These are phyloP conservation scores for Drosophila aff. DNA, from an alignment of 1,140 invertebrate species.

Conservation along the genomic window DNA sequence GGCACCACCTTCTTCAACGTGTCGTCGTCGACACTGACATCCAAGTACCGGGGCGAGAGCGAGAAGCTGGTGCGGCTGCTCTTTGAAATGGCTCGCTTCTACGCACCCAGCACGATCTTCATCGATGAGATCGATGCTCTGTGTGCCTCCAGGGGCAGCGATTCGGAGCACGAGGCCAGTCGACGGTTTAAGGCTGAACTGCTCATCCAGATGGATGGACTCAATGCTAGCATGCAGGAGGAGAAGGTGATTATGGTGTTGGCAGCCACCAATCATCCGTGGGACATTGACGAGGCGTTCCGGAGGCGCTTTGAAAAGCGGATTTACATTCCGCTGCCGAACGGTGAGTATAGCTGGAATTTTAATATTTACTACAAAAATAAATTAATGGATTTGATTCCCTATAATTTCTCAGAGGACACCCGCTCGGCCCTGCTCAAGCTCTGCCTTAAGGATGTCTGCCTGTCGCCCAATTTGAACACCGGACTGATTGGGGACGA, in stretches of 20 bases:
- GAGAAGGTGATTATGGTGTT: conserved; percentile 97
- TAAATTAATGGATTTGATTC: neutral
- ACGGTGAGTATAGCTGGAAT: conserved; percentile 86
- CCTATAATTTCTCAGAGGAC: conserved; percentile 85
- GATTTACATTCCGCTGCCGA: conserved; percentile 99
- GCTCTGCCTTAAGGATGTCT: conserved; percentile 96
- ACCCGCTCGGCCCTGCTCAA: conserved; percentile 95
- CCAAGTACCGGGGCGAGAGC: conserved; percentile 99
- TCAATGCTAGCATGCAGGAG: conserved; percentile 87
- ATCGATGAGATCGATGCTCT: conserved; percentile 99
- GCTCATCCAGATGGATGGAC: conserved; percentile 99
- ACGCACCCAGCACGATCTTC: conserved; percentile 99
- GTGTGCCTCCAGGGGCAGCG: conserved; percentile 96
- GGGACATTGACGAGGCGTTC: conserved; percentile 99
- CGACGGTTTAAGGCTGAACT: conserved; percentile 99
- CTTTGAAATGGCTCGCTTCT: conserved; percentile 99
- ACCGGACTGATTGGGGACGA: conserved; percentile 91
- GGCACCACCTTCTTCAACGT: conserved; percentile 99
- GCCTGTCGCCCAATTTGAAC: conserved; percentile 92
- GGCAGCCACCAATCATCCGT: conserved; percentile 99
- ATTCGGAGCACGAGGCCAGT: conserved; percentile 99
- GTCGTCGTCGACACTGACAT: conserved; percentile 97
- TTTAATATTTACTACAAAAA: neutral
- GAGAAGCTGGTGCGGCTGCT: conserved; percentile 98
- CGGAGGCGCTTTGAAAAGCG: conserved; percentile 98